Conservation (phyloP, 2,797 vertebrate species). For the Falco columbarius region DNA sequence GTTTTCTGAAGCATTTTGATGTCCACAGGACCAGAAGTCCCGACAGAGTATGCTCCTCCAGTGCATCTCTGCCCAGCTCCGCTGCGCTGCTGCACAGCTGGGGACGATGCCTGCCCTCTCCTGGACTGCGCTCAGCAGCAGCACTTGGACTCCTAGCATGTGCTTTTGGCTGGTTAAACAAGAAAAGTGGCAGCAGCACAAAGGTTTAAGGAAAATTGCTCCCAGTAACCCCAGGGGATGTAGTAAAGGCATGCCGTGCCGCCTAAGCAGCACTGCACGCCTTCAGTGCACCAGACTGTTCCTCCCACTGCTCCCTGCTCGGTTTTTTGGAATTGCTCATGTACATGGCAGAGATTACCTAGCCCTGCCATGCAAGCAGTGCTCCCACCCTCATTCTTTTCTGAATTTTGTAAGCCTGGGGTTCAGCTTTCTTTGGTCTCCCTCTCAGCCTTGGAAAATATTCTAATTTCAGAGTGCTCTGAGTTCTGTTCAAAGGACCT, state of each 20-base stretch:
- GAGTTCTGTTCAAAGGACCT: background rate
- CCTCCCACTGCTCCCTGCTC: background rate
- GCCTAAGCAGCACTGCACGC: background rate
- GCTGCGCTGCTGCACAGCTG: background rate
- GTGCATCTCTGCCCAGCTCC: background rate
- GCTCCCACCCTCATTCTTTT: background rate
- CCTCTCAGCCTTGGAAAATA: background rate
- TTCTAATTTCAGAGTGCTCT: background rate
- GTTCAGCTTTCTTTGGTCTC: background rate
- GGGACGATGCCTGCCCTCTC: background rate
- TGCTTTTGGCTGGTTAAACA: background rate
- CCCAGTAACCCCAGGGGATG: background rate
- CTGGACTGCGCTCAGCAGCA: background rate
- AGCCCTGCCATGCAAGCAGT: background rate
- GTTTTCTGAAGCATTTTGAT: background rate
- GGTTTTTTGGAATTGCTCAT: fast-evolving
- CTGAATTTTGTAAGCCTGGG: background rate
- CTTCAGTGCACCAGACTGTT: background rate
- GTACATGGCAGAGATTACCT: background rate
- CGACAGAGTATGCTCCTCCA: fast-evolving
- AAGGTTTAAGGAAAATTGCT: background rate
- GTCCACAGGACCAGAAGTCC: background rate
- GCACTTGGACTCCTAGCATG: fast-evolving
- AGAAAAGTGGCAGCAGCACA: background rate
- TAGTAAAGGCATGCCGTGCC: background rate